Percentiles rank a stretch among this genome's conserved stretches.
These are phyloP conservation scores for Spongia lamella DNA, from an alignment of 37 sponge, comb jelly and placozoan species.

Conservation along the genomic window DNA sequence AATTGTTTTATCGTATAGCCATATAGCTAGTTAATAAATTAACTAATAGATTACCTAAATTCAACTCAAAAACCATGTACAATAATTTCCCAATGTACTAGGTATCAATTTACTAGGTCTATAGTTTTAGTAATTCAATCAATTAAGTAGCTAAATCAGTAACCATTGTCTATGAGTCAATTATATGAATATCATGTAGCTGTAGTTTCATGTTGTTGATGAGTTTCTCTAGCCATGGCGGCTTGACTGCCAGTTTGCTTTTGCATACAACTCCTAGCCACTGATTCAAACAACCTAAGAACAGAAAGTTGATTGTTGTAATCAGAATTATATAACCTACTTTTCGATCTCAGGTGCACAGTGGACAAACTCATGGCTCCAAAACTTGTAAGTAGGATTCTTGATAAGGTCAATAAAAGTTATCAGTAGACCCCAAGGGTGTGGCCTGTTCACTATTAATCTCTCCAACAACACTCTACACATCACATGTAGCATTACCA, in stretches of 20 bases:
- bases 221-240: no score
- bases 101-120: no score
- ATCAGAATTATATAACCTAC: constrained; percentile 50
- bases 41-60: no score
- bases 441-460: constrained; percentile 95
- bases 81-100: no score
- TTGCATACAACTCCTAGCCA: constrained; percentile 95
- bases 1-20: no score
- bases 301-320: neutral
- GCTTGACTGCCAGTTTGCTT: constrained; percentile 32
- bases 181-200: no score
- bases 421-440: constrained; percentile 99
- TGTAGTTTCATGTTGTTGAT: no score
- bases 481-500: neutral
- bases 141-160: no score
- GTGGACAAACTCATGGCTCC: constrained; percentile 98
- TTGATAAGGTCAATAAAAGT: constrained; percentile 99
- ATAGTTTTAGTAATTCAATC: no score
- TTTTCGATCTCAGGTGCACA: constrained; percentile 99
- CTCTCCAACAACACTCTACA: constrained; percentile 92
- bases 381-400: constrained; percentile 93
- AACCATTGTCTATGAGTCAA: no score
- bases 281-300: constrained; percentile 87
- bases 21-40: no score
- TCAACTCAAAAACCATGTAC: no score